phyloP scores from a whole-genome alignment of 2,797 vertebrate species.

The Mico argentatus region DNA sequence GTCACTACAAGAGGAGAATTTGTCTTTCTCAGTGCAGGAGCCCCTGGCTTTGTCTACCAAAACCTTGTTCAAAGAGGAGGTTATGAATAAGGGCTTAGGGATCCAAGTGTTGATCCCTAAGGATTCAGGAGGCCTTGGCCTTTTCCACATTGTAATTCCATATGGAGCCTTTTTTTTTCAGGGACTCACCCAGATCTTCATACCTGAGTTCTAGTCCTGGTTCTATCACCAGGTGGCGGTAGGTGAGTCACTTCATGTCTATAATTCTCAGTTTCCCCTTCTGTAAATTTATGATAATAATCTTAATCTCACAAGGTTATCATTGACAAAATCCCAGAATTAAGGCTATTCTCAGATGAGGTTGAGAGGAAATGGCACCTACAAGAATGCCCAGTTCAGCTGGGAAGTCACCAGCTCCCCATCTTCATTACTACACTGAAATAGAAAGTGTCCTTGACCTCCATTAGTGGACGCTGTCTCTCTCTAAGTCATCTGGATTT shows the following conservation, averaged over 20 bases:
- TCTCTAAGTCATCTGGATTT: constrained; percentile 36
- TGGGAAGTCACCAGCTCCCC: neutral
- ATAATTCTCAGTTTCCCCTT: constrained; percentile 19
- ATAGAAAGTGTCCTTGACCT: constrained; percentile 4
- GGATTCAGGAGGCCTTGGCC: neutral
- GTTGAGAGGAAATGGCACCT: neutral
- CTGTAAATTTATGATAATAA: constrained; percentile 18
- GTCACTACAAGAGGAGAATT: neutral
- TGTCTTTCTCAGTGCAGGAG: neutral
- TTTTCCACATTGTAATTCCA: neutral
- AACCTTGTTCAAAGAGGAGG: neutral
- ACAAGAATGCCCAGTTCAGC: neutral
- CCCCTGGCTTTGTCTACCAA: neutral
- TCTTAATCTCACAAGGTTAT: neutral
- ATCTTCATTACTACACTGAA: neutral
- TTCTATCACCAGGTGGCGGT: neutral
- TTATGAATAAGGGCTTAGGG: neutral
- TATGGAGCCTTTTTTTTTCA: neutral
- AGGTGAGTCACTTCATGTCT: neutral
- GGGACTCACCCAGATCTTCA: neutral
- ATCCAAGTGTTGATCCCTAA: neutral
- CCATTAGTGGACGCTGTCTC: neutral
- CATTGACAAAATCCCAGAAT: neutral
- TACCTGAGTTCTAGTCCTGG: neutral
- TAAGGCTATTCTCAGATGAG: neutral